Conservation (phyloP, 1,140 invertebrate genomes). For the Geopemphigus sp. region DNA sequence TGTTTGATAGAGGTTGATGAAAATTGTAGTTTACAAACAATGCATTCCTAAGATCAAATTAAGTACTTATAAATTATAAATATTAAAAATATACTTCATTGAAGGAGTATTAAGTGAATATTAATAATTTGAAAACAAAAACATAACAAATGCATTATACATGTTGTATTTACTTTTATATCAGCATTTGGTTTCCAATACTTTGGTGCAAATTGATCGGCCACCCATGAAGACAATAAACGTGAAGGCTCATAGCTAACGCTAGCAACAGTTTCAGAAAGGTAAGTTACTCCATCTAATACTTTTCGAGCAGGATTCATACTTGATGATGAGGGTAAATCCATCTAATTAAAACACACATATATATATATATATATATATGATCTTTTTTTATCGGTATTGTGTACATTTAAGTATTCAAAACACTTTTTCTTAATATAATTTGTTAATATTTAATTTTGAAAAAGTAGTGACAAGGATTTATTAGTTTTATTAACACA, state of each 20-base stretch:
- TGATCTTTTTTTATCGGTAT: too few relatives aligned
- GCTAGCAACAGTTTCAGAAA: slow-evolving; percentile 69
- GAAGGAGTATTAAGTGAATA: not conserved
- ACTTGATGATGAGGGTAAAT: slow-evolving; percentile 34
- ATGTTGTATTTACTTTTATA: slow-evolving; percentile 60
- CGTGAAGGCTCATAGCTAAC: slow-evolving; percentile 71
- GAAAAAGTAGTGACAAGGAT: too few relatives aligned
- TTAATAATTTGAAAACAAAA: not conserved
- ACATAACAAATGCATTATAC: not conserved
- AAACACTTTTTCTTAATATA: too few relatives aligned
- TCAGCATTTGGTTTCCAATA: slow-evolving; percentile 81
- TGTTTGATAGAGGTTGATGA: slow-evolving; percentile 64
- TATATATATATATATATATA: too few relatives aligned
- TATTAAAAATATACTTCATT: not conserved
- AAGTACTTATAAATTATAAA: slow-evolving; percentile 38
- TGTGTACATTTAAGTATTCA: too few relatives aligned
- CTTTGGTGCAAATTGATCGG: slow-evolving; percentile 74
- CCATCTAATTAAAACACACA: slow-evolving; percentile 24
- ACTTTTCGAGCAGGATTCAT: slow-evolving; percentile 72
- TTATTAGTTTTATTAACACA: too few relatives aligned
- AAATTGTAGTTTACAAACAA: slow-evolving; percentile 64
- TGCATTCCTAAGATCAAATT: slow-evolving; percentile 61
- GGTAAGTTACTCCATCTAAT: slow-evolving; percentile 70
- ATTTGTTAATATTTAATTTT: too few relatives aligned
- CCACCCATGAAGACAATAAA: slow-evolving; percentile 68